A percentile compares a stretch with the other conserved stretches of the same genome.
Conservation (phyloP, 2,797 vertebrate genomes). For the Acanthurus leucopareius region DNA sequence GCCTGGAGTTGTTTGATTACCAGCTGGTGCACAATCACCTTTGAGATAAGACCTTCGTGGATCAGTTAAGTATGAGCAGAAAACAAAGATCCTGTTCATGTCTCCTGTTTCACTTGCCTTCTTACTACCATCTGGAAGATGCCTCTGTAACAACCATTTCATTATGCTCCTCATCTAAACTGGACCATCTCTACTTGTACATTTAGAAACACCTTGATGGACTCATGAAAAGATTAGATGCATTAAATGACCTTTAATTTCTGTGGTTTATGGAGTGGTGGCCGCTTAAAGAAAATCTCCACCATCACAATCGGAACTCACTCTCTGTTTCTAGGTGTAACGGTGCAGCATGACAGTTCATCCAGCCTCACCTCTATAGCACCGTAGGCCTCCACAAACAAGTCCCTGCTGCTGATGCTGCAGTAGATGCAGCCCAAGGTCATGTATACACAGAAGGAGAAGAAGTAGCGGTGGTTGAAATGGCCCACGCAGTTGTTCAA, state of each 20-base stretch:
- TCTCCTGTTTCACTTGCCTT: constrained; percentile 59
- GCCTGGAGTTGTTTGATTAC: constrained; percentile 24
- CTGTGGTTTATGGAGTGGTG: too few species aligned
- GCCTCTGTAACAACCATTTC: background rate
- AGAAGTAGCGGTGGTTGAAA: constrained; percentile 99
- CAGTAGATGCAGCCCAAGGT: constrained; percentile 97
- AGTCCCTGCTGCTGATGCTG: constrained; percentile 92
- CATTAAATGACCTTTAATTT: too few species aligned
- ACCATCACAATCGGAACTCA: too few species aligned
- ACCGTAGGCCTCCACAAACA: constrained; percentile 93
- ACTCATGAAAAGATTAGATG: background rate
- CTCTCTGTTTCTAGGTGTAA: too few species aligned
- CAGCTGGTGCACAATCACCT: constrained; percentile 18
- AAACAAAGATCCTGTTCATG: constrained; percentile 43
- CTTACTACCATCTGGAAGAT: background rate
- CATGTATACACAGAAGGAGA: constrained; percentile 98
- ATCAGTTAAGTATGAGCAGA: constrained; percentile 36
- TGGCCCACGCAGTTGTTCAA: constrained; percentile 98
- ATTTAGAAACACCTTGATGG: background rate
- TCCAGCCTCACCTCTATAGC: constrained; percentile 91
- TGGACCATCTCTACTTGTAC: rapidly evolving
- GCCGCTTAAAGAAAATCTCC: background rate
- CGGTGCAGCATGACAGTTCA: too few species aligned
- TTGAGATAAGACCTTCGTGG: constrained; percentile 7
- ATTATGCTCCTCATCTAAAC: background rate